Evolutionary conservation across 1,140 invertebrate genomes (phyloP), one percentile per base, ranked within the genome.

Genomic region (Planococcus citri): DNA sequence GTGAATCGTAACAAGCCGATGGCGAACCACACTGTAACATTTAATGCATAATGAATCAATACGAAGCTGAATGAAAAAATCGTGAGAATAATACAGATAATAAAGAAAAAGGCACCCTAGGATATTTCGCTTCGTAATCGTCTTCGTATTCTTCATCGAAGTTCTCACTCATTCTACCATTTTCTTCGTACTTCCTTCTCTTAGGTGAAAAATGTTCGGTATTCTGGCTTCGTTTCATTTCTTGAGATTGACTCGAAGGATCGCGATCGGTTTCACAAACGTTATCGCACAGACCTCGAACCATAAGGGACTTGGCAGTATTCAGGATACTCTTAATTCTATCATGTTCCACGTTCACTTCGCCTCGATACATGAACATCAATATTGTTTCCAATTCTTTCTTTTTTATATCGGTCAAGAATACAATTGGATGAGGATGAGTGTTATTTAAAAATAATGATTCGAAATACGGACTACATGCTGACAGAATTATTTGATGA

Each of bases 401-500:
- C 77, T 87, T 88, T 79, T 89, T 85, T 75, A 94, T 89, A 86
- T 92, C 90, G 85, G 90, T 91, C 76, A 93, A 84, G 79, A 91
- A 91, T 80, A 95, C 91, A 76, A 94, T 94, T 61, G 91, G 91
- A 82, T 95, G 91, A 77, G 91, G 90, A 82, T 93, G 91, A 73
- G 84, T 86, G 79, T 93, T 94, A 80, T 91, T 88, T 74, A 94
- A 83, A 80, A 96, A 94, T 80, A 96, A 88, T 78, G 85, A 90
- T 83, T 95, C 91, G 81, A 96, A 95, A 82, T 95, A 95, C 69
- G 92, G 90, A 81, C 91, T 94, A 82, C 92, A 95, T 73, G 93
- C 92, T 60, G 92, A 94, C 68, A 95, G 82, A 79, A 95, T 92
- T 70, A 91, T 91, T 81, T 94, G 92, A 81, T 95, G 93, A 74